Evolutionary conservation across 2,797 vertebrate species (phyloP).

Genomic region (Cynopterus sphinx): DNA sequence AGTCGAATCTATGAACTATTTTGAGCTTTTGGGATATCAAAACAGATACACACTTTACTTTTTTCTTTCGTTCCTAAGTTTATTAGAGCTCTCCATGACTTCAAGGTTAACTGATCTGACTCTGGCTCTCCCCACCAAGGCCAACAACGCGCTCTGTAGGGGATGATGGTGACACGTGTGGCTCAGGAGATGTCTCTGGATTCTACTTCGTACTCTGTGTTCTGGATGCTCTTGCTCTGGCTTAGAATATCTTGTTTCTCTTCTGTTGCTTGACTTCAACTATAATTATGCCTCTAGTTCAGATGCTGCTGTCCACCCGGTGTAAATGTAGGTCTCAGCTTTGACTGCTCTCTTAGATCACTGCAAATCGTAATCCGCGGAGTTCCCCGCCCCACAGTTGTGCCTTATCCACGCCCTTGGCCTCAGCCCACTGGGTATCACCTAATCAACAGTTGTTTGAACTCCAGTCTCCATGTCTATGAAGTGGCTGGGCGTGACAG

Average conservation of each 20-base stretch:
- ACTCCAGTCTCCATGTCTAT: not conserved
- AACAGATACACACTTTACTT: not conserved
- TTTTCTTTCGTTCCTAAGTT: not conserved
- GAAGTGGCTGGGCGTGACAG: not conserved
- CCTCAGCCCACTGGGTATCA: not conserved
- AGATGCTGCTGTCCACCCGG: not conserved
- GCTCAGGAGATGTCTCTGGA: not conserved
- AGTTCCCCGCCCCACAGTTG: not conserved
- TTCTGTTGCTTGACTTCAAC: not conserved
- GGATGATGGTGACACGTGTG: rapidly evolving
- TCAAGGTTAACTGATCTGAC: not conserved
- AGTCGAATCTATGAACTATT: not conserved
- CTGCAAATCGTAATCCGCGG: not conserved
- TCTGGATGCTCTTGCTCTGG: not conserved
- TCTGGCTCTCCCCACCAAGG: not conserved
- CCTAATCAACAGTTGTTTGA: not conserved
- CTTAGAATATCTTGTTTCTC: not conserved
- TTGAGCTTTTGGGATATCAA: not conserved
- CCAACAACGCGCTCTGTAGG: not conserved
- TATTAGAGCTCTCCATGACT: not conserved
- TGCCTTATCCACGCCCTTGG: not conserved
- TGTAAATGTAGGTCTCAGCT: not conserved
- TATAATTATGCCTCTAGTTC: not conserved
- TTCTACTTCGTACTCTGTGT: not conserved
- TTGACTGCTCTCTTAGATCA: not conserved